Evolutionary conservation across 2,888 invertebrate genomes (phyloP), one percentile per base, ranked within the genome.

Genomic region (Ormyrus labotus): DNA sequence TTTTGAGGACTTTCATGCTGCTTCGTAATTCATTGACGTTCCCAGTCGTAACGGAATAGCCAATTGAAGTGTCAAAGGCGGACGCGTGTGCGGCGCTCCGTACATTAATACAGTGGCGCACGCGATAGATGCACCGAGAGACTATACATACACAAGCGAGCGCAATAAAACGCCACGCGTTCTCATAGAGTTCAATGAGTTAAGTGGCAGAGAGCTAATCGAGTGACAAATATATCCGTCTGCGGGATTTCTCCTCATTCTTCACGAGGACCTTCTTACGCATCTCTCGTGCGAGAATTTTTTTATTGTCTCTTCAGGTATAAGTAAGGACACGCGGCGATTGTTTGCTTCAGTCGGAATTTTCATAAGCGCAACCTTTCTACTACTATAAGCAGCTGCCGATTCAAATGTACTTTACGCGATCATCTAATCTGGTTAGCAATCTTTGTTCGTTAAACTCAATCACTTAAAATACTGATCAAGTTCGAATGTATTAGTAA

Each of bases 221-320:
- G 79, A 63, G 47, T 69, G 79, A 58, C 77, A 80, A 73, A 80
- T 77, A 82, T 78, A 77, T 79, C 80, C 64, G 61, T 74, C 70
- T 48, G 65, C 58, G 67, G 55, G 53, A 47, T 65, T 72, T 57
- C 55, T 45, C 45, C 47, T 45, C 47, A n/a, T 55, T 69, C 7
- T 8, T 34, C 45, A 7, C 45, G 61, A 61, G 61, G 55, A 19
- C 34, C 50, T 45, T 11, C 34, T 10, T 61, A 11, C 19, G 48
- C 13, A 10, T 19, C 34, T 34, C 70, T 77, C 13, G 47, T 9
- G 51, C 60, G 11, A 34, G 60, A 34, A 60, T 34, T 34, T 34
- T 34, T 34, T 34, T 34, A 34, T 34, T 34, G 34, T 34, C 34
- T 34, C 8, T n/a, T 0, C n/a, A 5, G n/a, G 64, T 81, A 81